A percentile compares a stretch with the other conserved stretches of the same genome.
Evolutionary conservation across 92 coral and sea anemone genomes (phyloP).

Genomic region (Actinernus sp.): DNA sequence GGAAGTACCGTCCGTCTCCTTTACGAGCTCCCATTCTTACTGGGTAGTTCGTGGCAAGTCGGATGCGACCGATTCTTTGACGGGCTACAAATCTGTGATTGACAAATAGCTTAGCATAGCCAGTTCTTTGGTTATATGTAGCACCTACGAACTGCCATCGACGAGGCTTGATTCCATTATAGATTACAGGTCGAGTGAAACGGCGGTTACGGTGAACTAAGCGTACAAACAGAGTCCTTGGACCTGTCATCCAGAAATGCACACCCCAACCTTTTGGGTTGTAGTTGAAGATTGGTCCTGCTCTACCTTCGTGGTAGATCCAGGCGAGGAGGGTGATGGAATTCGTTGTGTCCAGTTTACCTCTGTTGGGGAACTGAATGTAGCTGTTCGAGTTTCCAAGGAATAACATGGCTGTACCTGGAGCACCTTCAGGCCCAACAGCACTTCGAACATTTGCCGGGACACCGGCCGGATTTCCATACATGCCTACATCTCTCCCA

Average conservation of each 20-base stretch:
- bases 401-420: constrained; percentile 45
- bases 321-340: constrained; percentile 79
- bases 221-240: constrained; percentile 58
- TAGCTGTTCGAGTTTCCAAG: constrained; percentile 62
- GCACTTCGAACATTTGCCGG: constrained; percentile 42
- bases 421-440: constrained; percentile 58
- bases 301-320: constrained; percentile 70
- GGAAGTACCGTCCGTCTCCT: constrained; percentile 33
- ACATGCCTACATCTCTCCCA: constrained; percentile 57
- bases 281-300: constrained; percentile 80
- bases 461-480: constrained; percentile 54
- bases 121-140: constrained; percentile 29
- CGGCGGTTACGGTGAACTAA: constrained; percentile 32
- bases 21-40: constrained; percentile 31
- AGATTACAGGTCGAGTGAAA: not conserved
- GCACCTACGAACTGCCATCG: constrained; percentile 43
- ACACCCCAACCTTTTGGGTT: constrained; percentile 79
- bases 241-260: constrained; percentile 60
- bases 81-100: constrained; percentile 17
- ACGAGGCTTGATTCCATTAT: constrained; percentile 8
- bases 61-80: constrained; percentile 22
- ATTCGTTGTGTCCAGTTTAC: constrained; percentile 66
- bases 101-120: constrained; percentile 38
- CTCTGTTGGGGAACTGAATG: constrained; percentile 73
- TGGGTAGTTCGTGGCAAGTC: constrained; percentile 43